These are phyloP conservation scores for Gymnorhina tibicen DNA, from an alignment of 2,113 vertebrate genomes.

Conservation along the genomic window DNA sequence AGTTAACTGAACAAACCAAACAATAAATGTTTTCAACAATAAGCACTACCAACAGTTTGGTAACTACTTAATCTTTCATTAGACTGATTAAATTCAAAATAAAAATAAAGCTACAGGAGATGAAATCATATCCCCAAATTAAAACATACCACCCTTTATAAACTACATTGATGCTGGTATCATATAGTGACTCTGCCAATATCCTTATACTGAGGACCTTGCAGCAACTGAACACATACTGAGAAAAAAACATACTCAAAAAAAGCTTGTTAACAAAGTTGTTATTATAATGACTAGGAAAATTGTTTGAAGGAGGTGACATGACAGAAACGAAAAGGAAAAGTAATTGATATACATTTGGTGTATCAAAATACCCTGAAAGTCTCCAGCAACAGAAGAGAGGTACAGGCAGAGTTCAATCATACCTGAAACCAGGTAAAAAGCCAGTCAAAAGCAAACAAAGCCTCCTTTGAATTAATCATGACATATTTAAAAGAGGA, in stretches of 20 bases:
- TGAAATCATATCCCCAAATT: background rate
- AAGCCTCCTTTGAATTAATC: background rate
- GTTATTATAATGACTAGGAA: background rate
- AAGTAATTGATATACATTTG: background rate
- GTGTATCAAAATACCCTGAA: background rate
- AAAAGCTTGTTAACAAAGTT: background rate
- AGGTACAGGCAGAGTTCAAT: background rate
- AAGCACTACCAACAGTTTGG: background rate
- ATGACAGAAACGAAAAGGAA: rapidly evolving
- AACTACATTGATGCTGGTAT: background rate
- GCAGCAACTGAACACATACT: background rate
- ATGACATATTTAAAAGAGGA: background rate
- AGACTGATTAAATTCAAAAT: background rate
- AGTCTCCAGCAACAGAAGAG: background rate
- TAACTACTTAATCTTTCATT: background rate
- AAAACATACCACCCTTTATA: background rate
- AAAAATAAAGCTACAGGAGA: background rate
- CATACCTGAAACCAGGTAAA: background rate
- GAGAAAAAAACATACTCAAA: background rate
- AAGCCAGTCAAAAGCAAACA: background rate
- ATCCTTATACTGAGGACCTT: background rate
- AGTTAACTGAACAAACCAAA: background rate
- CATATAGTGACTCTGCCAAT: background rate
- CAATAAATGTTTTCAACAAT: background rate
- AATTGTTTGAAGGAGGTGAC: background rate